A percentile compares a stretch with the other conserved stretches of the same genome.
Evolutionary conservation across 1,140 invertebrate genomes (phyloP).

Genomic region (Pogonomyrmex californicus): DNA sequence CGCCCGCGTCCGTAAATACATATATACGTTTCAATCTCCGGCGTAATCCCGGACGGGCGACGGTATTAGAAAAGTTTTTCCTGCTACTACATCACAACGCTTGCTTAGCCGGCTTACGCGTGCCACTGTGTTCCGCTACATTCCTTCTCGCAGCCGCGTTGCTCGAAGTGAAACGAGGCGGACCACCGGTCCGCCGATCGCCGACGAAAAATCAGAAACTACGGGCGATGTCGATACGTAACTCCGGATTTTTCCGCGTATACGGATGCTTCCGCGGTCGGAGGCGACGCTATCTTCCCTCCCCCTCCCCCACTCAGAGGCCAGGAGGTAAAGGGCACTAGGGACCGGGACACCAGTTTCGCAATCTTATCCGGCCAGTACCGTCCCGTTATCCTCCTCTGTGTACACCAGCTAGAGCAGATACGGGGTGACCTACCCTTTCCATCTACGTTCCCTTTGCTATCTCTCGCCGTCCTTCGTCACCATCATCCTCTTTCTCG

Average conservation of each 20-base stretch:
- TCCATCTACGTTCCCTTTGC: conserved; percentile 49
- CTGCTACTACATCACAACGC: conserved; percentile 80
- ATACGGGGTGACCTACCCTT: conserved; percentile 64
- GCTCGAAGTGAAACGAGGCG: conserved; percentile 51
- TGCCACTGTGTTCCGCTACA: conserved; percentile 55
- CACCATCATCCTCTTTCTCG: neutral
- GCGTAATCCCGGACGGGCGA: conserved; percentile 82
- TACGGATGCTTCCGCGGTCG: conserved; percentile 79
- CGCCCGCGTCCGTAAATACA: conserved; percentile 80
- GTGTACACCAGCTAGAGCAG: conserved; percentile 64
- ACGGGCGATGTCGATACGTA: conserved; percentile 76
- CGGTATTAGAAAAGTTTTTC: conserved; percentile 86
- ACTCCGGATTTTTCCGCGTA: conserved; percentile 69
- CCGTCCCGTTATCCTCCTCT: conserved; percentile 62
- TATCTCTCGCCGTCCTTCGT: conserved; percentile 29
- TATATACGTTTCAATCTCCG: conserved; percentile 84
- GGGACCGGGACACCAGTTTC: conserved; percentile 80
- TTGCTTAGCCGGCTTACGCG: conserved; percentile 78
- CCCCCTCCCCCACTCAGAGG: conserved; percentile 36
- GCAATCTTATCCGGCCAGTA: conserved; percentile 81
- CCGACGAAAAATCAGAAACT: conserved; percentile 80
- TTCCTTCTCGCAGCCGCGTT: conserved; percentile 26
- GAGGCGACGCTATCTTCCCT: conserved; percentile 69
- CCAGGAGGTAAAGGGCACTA: conserved; percentile 81
- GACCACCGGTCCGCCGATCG: conserved; percentile 74